Evolutionary conservation across 2,888 invertebrate genomes (phyloP).

Genomic region (Tholera decimalis): DNA sequence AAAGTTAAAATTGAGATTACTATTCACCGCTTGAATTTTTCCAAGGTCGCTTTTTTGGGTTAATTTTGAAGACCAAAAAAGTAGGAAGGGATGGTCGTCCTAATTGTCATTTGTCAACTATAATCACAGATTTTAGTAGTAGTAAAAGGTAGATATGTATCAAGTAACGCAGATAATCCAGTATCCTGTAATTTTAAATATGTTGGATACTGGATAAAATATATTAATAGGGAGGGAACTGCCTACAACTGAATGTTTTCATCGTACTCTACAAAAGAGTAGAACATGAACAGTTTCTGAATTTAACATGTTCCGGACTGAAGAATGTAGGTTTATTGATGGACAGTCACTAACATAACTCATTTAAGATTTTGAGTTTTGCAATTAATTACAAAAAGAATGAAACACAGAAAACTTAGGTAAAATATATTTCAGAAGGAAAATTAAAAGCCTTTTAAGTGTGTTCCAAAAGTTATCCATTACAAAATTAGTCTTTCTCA

Average conservation of each 20-base stretch:
- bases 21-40: no score
- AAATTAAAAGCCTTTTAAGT: neutral
- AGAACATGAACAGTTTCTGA: neutral
- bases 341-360: neutral
- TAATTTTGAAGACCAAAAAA: no score
- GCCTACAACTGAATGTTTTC: neutral
- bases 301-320: neutral
- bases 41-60: no score
- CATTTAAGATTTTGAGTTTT: neutral
- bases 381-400: neutral
- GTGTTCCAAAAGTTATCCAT: neutral
- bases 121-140: no score
- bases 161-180: neutral
- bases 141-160: no score
- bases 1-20: no score
- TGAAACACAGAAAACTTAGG: neutral
- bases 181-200: neutral
- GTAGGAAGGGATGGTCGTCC: no score
- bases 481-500: neutral
- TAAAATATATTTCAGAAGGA: neutral
- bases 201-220: neutral
- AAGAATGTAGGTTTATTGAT: neutral
- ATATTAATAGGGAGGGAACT: neutral
- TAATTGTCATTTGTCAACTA: no score
- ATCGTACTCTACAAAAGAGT: neutral